Evolutionary conservation across 2,797 vertebrate species (phyloP).

Genomic region (Potorous gilbertii): DNA sequence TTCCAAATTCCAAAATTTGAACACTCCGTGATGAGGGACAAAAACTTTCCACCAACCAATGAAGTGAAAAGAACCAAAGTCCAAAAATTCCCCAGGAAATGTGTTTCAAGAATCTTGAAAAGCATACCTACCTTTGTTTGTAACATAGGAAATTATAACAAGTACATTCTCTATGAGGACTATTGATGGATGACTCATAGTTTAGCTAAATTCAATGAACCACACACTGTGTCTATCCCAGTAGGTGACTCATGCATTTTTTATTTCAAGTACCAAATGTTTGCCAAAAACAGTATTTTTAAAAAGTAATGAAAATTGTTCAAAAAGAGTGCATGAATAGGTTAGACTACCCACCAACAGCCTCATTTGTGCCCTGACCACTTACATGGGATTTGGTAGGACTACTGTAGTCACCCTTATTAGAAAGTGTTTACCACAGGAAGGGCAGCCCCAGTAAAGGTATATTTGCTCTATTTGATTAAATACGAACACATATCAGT

Average conservation of each 20-base stretch:
- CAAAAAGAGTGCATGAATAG: conserved; percentile 85
- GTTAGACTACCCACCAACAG: conserved; percentile 84
- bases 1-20: conserved; percentile 32
- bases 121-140: conserved; percentile 86
- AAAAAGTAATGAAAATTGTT: conserved; percentile 86
- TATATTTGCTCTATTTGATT: conserved; percentile 65
- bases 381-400: conserved; percentile 83
- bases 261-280: conserved; percentile 88
- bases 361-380: conserved; percentile 85
- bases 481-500: conserved; percentile 65
- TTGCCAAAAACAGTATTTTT: conserved; percentile 90
- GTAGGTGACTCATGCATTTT: conserved; percentile 88
- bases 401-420: conserved; percentile 59
- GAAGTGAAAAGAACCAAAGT: conserved; percentile 71
- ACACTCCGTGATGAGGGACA: conserved; percentile 44
- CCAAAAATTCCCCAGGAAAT: conserved; percentile 79
- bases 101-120: conserved; percentile 83
- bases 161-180: conserved; percentile 86
- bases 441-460: neutral
- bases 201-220: conserved; percentile 90
- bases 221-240: conserved; percentile 87
- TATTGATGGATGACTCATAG: conserved; percentile 88
- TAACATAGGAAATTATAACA: conserved; percentile 87
- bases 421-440: conserved; percentile 75
- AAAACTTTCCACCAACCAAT: conserved; percentile 72